A percentile compares a stretch with the other conserved stretches of the same genome.
These are phyloP conservation scores for Spinibarbus caldwelli DNA, from an alignment of 2,797 vertebrate species.

Conservation along the genomic window DNA sequence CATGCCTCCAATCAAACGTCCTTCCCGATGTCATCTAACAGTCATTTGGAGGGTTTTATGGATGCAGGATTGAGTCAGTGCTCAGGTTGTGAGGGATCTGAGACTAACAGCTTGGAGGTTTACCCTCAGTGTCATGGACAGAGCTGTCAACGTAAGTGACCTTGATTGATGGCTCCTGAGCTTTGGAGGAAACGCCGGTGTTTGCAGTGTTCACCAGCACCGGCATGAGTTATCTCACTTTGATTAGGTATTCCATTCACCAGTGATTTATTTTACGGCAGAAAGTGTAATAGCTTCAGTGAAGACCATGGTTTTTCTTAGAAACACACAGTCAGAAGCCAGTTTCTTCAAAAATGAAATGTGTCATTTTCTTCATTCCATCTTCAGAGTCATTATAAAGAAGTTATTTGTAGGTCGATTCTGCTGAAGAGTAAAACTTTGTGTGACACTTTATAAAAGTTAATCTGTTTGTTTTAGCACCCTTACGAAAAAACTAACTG, in stretches of 20 bases:
- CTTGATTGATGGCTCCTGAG: constrained; percentile 39
- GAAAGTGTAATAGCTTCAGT: not conserved
- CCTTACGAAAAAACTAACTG: not conserved
- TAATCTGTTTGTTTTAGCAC: not conserved
- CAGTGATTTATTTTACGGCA: not conserved
- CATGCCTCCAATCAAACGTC: constrained; percentile 36
- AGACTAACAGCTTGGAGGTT: constrained; percentile 36
- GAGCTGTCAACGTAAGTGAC: constrained; percentile 16
- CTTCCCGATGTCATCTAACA: constrained; percentile 22
- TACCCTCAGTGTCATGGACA: constrained; percentile 38
- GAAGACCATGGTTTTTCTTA: not conserved
- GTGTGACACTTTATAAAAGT: not conserved
- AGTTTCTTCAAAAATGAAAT: not conserved
- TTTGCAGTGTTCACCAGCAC: constrained; percentile 64
- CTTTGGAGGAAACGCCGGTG: not conserved
- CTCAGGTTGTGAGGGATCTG: constrained; percentile 45
- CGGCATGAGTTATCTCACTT: constrained; percentile 33
- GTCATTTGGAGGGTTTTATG: constrained; percentile 46
- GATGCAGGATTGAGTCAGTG: constrained; percentile 34
- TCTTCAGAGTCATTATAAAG: not conserved
- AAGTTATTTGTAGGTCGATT: not conserved
- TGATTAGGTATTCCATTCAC: not conserved
- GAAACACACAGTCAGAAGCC: not conserved
- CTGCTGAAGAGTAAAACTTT: not conserved
- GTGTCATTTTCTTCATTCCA: too few species aligned